Percentiles rank a stretch among this genome's conserved stretches.
These are phyloP conservation scores for Varanus salvator DNA, from an alignment of 2,113 vertebrate species.

Conservation along the genomic window DNA sequence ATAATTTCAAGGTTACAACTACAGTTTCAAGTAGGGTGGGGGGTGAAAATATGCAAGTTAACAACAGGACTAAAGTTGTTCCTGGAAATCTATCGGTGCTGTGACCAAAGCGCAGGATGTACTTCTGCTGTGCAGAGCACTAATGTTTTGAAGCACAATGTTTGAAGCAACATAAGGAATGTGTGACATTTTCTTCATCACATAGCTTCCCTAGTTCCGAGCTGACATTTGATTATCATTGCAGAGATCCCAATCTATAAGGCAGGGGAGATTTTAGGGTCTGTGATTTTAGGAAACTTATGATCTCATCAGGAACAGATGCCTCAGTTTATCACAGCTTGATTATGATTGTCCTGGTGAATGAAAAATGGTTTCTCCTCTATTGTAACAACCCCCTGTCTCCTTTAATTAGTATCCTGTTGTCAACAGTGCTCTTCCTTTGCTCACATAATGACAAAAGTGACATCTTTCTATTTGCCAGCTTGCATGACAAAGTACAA, in stretches of 20 bases:
- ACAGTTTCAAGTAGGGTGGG: background rate
- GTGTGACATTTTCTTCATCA: conserved; percentile 41
- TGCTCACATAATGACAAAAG: conserved; percentile 44
- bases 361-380: conserved; percentile 22
- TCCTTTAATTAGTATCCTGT: conserved; percentile 51
- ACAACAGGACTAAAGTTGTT: conserved; percentile 10
- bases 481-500: conserved; percentile 33
- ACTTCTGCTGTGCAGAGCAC: background rate
- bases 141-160: background rate
- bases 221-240: conserved; percentile 2
- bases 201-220: conserved; percentile 2
- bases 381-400: background rate
- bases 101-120: background rate
- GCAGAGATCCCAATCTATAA: conserved; percentile 1
- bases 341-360: conserved; percentile 26
- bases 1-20: background rate
- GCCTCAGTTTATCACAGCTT: conserved; percentile 1
- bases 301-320: conserved; percentile 37
- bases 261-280: background rate
- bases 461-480: conserved; percentile 41
- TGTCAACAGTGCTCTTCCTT: conserved; percentile 31
- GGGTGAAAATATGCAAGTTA: conserved; percentile 19
- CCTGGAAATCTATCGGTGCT: background rate
- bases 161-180: background rate
- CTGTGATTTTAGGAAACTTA: conserved; percentile 15